These are phyloP conservation scores for Pteronura brasiliensis DNA, from an alignment of 2,113 vertebrate species.

Conservation along the genomic window DNA sequence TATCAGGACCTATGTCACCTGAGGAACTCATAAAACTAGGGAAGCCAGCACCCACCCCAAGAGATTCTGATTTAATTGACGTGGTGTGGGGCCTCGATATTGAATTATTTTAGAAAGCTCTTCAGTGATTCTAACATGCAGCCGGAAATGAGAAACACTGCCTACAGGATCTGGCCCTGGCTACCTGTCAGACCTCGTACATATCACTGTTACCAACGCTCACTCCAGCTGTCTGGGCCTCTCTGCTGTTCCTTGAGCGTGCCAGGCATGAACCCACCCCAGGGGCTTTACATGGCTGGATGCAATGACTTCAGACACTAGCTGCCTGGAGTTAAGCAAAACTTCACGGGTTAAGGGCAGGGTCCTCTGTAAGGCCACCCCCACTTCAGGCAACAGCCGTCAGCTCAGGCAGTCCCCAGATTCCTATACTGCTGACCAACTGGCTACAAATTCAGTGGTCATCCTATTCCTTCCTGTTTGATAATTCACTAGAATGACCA, in stretches of 20 bases:
- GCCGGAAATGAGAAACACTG: not conserved
- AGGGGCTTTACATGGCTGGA: not conserved
- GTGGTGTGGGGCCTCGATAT: not conserved
- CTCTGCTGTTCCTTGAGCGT: not conserved
- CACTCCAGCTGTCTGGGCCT: not conserved
- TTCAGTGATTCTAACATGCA: not conserved
- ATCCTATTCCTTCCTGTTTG: not conserved
- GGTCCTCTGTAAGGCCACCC: not conserved
- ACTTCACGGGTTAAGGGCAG: not conserved
- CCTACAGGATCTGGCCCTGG: not conserved
- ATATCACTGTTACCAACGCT: not conserved
- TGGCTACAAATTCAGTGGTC: not conserved
- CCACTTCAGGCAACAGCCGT: not conserved
- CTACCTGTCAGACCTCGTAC: not conserved
- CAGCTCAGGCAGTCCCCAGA: not conserved
- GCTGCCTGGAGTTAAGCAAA: not conserved
- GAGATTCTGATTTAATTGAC: not conserved
- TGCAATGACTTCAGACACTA: not conserved
- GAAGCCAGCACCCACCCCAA: not conserved
- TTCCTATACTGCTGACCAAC: not conserved
- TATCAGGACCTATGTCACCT: not conserved
- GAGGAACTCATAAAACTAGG: not conserved
- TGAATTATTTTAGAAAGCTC: not conserved
- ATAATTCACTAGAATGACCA: not conserved
- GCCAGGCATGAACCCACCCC: not conserved